Evolutionary conservation across 2,888 invertebrate genomes (phyloP).

Genomic region (Chloromyia formosa): DNA sequence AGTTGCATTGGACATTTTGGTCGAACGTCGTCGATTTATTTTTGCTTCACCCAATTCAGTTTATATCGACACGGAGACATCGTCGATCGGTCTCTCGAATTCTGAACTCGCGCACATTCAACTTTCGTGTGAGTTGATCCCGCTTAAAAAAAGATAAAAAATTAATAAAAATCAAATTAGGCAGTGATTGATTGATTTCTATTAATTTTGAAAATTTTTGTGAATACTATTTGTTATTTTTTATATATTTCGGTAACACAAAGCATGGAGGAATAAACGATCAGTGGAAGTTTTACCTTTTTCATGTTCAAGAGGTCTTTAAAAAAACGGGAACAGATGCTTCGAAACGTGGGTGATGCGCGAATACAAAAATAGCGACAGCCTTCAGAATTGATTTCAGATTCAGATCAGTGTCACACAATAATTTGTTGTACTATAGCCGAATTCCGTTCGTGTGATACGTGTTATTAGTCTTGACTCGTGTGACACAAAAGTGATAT

Average conservation of each 20-base stretch:
- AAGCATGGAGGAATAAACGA: no score
- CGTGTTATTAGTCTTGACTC: no score
- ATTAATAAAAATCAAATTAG: not conserved
- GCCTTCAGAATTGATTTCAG: no score
- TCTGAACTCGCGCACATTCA: slow-evolving; percentile 27
- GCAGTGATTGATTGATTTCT: not conserved
- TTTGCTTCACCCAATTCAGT: slow-evolving; percentile 51
- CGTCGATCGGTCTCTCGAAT: slow-evolving; percentile 51
- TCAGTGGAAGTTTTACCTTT: no score
- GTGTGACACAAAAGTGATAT: no score
- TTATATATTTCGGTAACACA: not conserved
- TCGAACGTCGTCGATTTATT: slow-evolving; percentile 39
- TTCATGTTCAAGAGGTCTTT: no score
- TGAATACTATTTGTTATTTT: not conserved
- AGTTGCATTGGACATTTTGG: slow-evolving; percentile 1
- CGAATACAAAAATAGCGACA: no score
- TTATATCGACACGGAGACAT: slow-evolving; percentile 52
- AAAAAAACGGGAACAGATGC: no score
- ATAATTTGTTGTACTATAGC: no score
- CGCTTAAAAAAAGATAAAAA: not conserved
- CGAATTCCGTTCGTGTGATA: no score
- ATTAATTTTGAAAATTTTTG: not conserved
- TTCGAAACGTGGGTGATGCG: no score
- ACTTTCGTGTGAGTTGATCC: not conserved
- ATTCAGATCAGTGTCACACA: no score